Evolutionary conservation across 2,113 vertebrate species (phyloP).

Genomic region (Psephotus haematonotus): DNA sequence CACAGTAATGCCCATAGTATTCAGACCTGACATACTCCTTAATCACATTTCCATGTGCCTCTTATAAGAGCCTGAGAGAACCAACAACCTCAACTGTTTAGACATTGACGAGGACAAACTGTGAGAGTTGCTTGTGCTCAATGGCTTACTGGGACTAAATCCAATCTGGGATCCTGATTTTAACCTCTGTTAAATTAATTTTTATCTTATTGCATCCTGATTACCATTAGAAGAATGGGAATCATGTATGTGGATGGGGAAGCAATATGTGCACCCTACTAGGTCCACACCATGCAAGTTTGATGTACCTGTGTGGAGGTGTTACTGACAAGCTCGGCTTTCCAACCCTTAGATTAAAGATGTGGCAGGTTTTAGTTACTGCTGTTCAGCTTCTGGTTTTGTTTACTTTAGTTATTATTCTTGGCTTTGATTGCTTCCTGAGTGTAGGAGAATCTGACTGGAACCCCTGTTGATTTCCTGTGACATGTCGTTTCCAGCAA

Average conservation of each 20-base stretch:
- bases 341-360: background rate
- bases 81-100: background rate
- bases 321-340: background rate
- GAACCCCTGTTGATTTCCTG: background rate
- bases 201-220: background rate
- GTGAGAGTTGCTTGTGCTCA: background rate
- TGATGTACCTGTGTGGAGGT: background rate
- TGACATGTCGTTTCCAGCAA: slow-evolving; percentile 2
- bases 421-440: background rate
- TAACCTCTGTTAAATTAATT: background rate
- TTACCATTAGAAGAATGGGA: background rate
- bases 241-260: background rate
- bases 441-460: background rate
- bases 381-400: background rate
- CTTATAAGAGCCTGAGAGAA: background rate
- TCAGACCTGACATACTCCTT: background rate
- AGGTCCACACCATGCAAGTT: background rate
- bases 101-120: accelerated
- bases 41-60: background rate
- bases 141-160: background rate
- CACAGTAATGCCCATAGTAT: background rate
- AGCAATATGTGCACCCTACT: no score
- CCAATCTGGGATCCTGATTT: background rate
- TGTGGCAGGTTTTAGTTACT: background rate
- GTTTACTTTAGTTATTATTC: background rate